A percentile compares a stretch with the other conserved stretches of the same genome.
Conservation (phyloP, 2,888 invertebrate genomes). For the Erpobdella octoculata region DNA sequence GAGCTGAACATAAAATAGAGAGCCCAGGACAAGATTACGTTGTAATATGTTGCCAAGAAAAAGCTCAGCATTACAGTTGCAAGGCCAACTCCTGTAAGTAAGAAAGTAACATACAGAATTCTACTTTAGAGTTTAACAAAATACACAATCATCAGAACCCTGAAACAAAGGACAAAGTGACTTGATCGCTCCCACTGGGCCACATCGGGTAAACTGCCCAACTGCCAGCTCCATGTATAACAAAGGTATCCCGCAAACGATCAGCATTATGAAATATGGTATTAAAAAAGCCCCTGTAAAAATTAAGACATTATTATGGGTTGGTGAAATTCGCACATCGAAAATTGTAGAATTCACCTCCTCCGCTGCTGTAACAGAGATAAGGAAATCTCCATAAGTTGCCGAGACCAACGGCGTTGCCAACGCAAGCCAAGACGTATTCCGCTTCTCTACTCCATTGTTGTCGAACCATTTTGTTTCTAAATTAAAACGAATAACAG, state of each 20-base stretch:
- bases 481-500: neutral
- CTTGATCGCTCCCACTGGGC: slow-evolving; percentile 84
- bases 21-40: slow-evolving; percentile 93
- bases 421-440: slow-evolving; percentile 33
- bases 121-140: neutral
- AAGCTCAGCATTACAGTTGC: slow-evolving; percentile 10
- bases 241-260: slow-evolving; percentile 82
- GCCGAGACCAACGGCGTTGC: slow-evolving; percentile 33
- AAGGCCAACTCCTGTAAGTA: slow-evolving; percentile 10
- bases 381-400: slow-evolving; percentile 34
- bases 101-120: too few species aligned
- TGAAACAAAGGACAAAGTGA: slow-evolving; percentile 84
- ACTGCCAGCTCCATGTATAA: slow-evolving; percentile 91
- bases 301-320: too few species aligned
- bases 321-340: too few species aligned
- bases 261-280: slow-evolving; percentile 65
- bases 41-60: slow-evolving; percentile 73
- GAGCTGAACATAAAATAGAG: slow-evolving; percentile 51
- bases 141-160: slow-evolving; percentile 56
- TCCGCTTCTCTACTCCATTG: slow-evolving; percentile 29
- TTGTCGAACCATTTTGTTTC: slow-evolving; percentile 16
- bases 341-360: slow-evolving; percentile 29
- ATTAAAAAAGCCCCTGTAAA: slow-evolving; percentile 48
- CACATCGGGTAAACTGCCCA: slow-evolving; percentile 85
- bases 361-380: slow-evolving; percentile 32